Conservation (phyloP, 2,113 vertebrate species). For the Mesoclemmys tuberculata region DNA sequence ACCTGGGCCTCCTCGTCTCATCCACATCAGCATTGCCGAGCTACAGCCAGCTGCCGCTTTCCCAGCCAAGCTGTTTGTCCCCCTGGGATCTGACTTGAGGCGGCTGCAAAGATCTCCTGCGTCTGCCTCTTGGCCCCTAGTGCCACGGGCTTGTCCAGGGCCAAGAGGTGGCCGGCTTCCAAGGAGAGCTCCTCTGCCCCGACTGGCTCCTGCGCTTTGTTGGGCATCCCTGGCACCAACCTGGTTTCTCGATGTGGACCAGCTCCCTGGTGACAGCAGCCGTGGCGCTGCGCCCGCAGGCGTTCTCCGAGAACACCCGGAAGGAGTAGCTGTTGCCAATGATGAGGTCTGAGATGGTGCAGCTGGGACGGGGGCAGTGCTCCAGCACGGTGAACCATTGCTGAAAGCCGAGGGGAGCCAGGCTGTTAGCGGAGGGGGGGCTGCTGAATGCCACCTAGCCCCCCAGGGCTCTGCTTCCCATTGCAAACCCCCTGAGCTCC, state of each 20-base stretch:
- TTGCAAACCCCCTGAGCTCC: background rate
- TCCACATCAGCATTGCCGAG: background rate
- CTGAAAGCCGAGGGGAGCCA: slow-evolving; percentile 61
- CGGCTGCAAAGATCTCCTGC: too few species aligned
- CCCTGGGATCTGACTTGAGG: too few species aligned
- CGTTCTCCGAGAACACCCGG: slow-evolving; percentile 89
- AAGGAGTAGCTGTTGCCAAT: slow-evolving; percentile 93
- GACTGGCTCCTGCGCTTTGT: background rate
- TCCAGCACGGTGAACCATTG: slow-evolving; percentile 95
- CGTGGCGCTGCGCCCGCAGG: slow-evolving; percentile 83
- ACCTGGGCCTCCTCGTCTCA: background rate
- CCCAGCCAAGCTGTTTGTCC: too few species aligned
- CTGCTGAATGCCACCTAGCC: too few species aligned
- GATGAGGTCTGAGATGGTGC: slow-evolving; percentile 92
- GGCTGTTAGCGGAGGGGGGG: background rate
- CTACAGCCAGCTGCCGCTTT: too few species aligned
- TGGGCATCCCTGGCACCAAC: slow-evolving; percentile 57
- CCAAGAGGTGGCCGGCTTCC: too few species aligned
- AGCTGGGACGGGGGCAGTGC: slow-evolving; percentile 86
- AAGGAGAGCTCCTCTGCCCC: background rate
- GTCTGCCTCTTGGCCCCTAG: too few species aligned
- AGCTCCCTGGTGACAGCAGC: slow-evolving; percentile 74
- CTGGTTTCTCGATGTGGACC: slow-evolving; percentile 87
- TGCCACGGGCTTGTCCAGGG: too few species aligned
- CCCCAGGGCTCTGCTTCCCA: background rate